phyloP scores from a whole-genome alignment of 1,140 invertebrate species.

The Drosophila fuyamai region DNA sequence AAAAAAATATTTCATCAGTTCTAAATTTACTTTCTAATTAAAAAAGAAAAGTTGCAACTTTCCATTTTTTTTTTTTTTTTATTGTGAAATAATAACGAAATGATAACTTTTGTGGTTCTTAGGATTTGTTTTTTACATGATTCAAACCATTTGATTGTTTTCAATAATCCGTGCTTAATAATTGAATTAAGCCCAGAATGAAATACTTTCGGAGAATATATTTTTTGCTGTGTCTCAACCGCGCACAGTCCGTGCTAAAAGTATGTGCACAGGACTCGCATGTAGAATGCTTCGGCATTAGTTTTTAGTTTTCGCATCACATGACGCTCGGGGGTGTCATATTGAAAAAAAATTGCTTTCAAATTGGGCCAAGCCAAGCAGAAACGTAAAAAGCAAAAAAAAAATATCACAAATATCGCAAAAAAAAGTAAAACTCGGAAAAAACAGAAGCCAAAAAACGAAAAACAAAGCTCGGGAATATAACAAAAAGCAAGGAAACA shows the following conservation, averaged over 20 bases:
- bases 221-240: background rate
- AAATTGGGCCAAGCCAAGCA: slow-evolving; percentile 68
- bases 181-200: too few species aligned
- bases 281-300: slow-evolving; percentile 56
- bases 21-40: background rate
- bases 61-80: too few species aligned
- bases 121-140: too few species aligned
- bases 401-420: slow-evolving; percentile 7
- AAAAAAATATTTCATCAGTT: background rate
- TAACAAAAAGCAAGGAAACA: slow-evolving; percentile 48
- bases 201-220: background rate
- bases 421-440: slow-evolving; percentile 3
- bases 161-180: too few species aligned
- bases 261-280: slow-evolving; percentile 55
- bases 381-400: slow-evolving; percentile 28
- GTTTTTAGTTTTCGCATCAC: slow-evolving; percentile 77
- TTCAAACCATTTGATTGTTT: too few species aligned
- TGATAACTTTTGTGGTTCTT: too few species aligned
- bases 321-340: slow-evolving; percentile 76
- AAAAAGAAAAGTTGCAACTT: too few species aligned
- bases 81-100: too few species aligned
- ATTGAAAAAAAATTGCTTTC: slow-evolving; percentile 78
- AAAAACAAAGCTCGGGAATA: slow-evolving; percentile 20
- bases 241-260: slow-evolving; percentile 56
- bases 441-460: slow-evolving; percentile 1